Base-by-base conservation (phyloP, 2,888 invertebrate species). In the Cephus runcator region DNA sequence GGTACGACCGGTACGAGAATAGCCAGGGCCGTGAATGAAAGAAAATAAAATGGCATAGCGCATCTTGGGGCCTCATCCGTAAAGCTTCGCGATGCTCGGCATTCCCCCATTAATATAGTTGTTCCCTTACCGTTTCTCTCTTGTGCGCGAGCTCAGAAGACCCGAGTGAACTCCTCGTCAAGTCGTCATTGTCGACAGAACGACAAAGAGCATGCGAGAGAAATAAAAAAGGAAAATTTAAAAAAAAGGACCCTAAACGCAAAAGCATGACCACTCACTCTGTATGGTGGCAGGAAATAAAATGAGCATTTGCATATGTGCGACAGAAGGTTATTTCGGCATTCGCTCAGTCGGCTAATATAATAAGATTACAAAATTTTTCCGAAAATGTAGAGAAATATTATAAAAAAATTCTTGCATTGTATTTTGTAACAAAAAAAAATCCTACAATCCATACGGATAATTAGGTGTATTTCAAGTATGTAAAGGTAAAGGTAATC, bases 101-200 rank as follows among this genome's bases (percentile, higher is more conserved):
- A 81, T 84, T 82, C 83, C 82, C 80, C 79, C 83, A 84, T 84
- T 85, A 85, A 84, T 85, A 84, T 83, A 85, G 83, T 84, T 83
- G 81, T 84, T 83, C 79, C 81, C 81, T 81, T 81, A 78, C 79
- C 79, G 30, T 30, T 77, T 73, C 76, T 34, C 76, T 34, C 76
- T 23, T 15, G 56, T 23, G 23, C 56, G 56, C 56, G 56, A 56
- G 23, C 56, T 23, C 9, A 2, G 56, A 6, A 56, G 56, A 56
- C 56, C 56, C 23, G 56, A 56, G 23, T 23, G 56, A 56, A 56
- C 56, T 56, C 56, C 56, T 56, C 56, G 56, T 56, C 15, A 56
- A 56, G 56, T 56, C 56, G 56, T 56, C 56, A 56, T 56, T 56
- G 56, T 56, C 56, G 56, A 56, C 56, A 23, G 56, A 23, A 56